Percentiles rank a stretch among this genome's conserved stretches.
Conservation (phyloP, 1,140 invertebrate genomes). For the Atopsyche davidsoni region DNA sequence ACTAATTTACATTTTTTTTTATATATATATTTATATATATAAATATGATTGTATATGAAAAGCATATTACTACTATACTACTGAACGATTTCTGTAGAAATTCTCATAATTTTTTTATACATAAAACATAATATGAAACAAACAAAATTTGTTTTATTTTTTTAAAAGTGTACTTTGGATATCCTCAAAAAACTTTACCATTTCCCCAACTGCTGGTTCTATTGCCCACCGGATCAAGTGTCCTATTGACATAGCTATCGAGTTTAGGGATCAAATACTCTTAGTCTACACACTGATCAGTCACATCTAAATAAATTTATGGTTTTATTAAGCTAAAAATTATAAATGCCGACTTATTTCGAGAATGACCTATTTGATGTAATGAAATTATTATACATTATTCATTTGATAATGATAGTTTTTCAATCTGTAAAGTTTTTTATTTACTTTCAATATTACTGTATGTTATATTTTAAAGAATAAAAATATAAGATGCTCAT, state of each 20-base stretch:
- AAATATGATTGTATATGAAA: slow-evolving; percentile 42
- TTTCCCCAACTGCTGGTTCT: too few species aligned
- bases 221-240: too few species aligned
- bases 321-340: too few species aligned
- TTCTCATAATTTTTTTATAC: slow-evolving; percentile 32
- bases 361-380: too few species aligned
- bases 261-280: too few species aligned
- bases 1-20: slow-evolving; percentile 43
- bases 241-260: too few species aligned
- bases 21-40: slow-evolving; percentile 39
- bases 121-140: slow-evolving; percentile 31
- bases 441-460: neutral
- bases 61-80: slow-evolving; percentile 31
- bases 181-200: neutral
- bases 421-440: too few species aligned
- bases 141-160: slow-evolving; percentile 18
- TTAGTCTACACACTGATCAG: too few species aligned
- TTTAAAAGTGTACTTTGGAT: slow-evolving; percentile 1
- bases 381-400: too few species aligned
- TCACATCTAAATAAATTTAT: too few species aligned
- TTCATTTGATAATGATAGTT: too few species aligned
- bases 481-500: slow-evolving; percentile 6
- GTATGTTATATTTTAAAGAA: neutral
- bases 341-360: too few species aligned
- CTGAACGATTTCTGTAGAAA: slow-evolving; percentile 32